Base-by-base conservation (phyloP, 2,113 vertebrate species). In the Ageneiosus marmoratus region DNA sequence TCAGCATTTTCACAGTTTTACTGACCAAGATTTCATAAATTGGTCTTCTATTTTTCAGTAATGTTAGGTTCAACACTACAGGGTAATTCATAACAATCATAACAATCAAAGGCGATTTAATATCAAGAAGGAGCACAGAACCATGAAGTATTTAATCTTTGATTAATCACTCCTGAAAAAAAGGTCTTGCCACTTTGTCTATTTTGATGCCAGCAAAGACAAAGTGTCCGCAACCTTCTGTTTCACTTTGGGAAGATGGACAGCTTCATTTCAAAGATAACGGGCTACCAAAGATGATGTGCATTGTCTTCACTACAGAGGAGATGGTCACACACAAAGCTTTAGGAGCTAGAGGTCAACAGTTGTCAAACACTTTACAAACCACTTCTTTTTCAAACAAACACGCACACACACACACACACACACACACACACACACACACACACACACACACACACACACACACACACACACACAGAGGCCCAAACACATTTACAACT, bases 211-310 rank as follows among this genome's bases (percentile, higher is more conserved):
- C 67, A 86, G 87, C 87, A 88, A 48, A 89, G 88, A 91, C 88
- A 89, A 87, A 86, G 83, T 80, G 80, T 87, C 86, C 83, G 76
- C 73, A 80, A 87, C 93, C 90, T 89, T 90, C 91, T 93, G 92
- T 93, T 89, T 89, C 89, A 88, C 87, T 87, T 87, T 82, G 22
- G 16, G 76, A 78, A 92, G 89, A 91, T 51, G 20, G 92, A 92
- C 91, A 94, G 90, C 91, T 94, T 93, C 89, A 93, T 94, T 92
- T 92, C 87, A 87, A 90, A 91, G 88, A 93, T 91, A 94, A 93
- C 90, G 86, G 85, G 29, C 81, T 27, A 84, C 88, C 83, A 51
- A 0, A 62, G 87, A 90, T 92, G 87, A 89, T 83, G 84, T 88
- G 44, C 90, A 89, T 88, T 85, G 72, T 79, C 81, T 82, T 84